Evolutionary conservation across 1,140 invertebrate species (phyloP), one percentile per base, ranked within the genome.

Genomic region (Diachasma alloeum): DNA sequence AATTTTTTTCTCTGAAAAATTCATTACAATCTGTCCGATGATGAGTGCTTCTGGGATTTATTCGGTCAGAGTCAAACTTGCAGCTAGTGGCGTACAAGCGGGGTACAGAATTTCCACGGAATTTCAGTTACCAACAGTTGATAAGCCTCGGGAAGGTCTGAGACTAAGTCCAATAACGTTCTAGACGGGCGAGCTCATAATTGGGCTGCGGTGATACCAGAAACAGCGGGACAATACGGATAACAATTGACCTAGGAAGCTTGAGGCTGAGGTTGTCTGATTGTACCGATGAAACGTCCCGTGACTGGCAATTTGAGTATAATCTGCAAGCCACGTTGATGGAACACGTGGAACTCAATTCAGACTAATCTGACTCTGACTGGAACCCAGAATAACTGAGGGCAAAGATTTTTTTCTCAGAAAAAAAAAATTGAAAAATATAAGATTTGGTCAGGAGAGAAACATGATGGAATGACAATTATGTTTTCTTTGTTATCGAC

Each of bases 351-450:
- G 76, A 83, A 83, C 77, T 84, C 78, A 83, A 84, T 83, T 84
- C 81, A 79, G 78, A 84, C 81, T 83, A 83, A 74, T 84, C 76
- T 84, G 81, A 79, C 70, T 78, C 77, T 78, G 80, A 76, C 63
- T 59, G 68, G 77, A 24, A 19, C 4, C 75, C 59, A 44, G 19
- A 72, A 36, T 53, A 59, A 77, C 78, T 80, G 82, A 83, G 75
- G 66, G 75, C 76, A 36, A 66, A 24, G 68, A 72, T 70, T 75
- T 76, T 77, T 80, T 72, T 48, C 37, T 39, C 37, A 26, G 8
- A n/a, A n/a, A n/a, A n/a, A n/a, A n/a, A n/a, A n/a, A n/a, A n/a
- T 63, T 56, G 5, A 72, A 56, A 31, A n/a, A 39, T 63, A 63
- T n/a, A 9, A 37, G 36, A 37, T 5, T 37, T 37, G 36, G 36